Conservation (phyloP, 2,888 invertebrate species). For the Lepidocyrtinus sp. region DNA sequence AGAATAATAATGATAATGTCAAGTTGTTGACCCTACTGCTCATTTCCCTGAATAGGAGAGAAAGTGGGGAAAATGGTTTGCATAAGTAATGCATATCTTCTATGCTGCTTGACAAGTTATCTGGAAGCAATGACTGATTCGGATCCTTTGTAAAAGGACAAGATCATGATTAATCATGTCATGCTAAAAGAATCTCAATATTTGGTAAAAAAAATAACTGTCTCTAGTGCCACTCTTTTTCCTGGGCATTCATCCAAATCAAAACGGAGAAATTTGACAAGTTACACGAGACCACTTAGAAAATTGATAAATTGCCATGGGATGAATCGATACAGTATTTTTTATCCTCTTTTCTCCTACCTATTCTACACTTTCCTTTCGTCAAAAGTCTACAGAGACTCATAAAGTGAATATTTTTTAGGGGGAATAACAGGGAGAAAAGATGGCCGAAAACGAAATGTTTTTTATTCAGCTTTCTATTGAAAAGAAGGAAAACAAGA, state of each 20-base stretch:
- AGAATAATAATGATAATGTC: conserved; percentile 47
- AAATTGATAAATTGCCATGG: conserved; percentile 40
- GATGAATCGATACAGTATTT: conserved; percentile 43
- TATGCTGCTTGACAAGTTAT: neutral
- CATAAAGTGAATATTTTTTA: neutral
- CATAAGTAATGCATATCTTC: neutral
- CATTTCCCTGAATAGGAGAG: too few relatives aligned
- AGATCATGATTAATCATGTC: conserved; percentile 31
- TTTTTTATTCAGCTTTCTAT: neutral
- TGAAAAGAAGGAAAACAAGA: neutral
- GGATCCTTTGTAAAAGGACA: neutral
- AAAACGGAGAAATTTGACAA: neutral
- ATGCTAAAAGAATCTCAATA: neutral
- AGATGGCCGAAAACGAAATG: neutral
- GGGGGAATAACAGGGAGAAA: neutral
- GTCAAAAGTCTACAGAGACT: neutral
- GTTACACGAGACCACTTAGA: conserved; percentile 5
- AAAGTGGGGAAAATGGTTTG: conserved; percentile 24
- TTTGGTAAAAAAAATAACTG: conserved; percentile 41
- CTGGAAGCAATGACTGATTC: conserved; percentile 41
- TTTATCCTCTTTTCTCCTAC: neutral
- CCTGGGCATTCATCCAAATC: neutral
- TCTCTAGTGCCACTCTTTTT: conserved; percentile 32
- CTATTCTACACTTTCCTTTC: neutral
- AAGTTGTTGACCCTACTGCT: conserved; percentile 35